A percentile compares a stretch with the other conserved stretches of the same genome.
These are phyloP conservation scores for Netta rufina DNA, from an alignment of 2,797 vertebrate genomes.

Conservation along the genomic window DNA sequence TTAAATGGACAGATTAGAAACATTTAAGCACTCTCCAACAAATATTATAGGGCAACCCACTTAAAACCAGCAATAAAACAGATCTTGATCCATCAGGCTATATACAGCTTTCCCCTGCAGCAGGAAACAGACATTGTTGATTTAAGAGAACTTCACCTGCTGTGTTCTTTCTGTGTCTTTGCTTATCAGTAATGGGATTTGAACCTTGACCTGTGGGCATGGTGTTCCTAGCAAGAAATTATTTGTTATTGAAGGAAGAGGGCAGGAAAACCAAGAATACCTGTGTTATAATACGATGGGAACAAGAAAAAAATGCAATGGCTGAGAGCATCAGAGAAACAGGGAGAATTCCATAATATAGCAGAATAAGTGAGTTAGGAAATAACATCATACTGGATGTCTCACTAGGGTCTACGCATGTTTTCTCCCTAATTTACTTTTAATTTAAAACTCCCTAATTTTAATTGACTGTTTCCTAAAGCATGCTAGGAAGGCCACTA, in stretches of 20 bases:
- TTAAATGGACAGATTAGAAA: background rate
- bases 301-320: background rate
- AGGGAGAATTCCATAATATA: background rate
- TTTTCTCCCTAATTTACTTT: background rate
- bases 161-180: background rate
- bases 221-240: background rate
- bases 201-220: background rate
- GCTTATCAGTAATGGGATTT: background rate
- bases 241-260: background rate
- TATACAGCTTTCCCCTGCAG: background rate
- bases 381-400: background rate
- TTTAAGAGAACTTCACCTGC: background rate
- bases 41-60: background rate
- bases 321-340: fast-evolving
- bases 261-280: background rate
- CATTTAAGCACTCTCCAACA: background rate
- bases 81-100: background rate
- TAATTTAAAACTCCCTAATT: no score
- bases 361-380: background rate
- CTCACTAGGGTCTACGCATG: background rate
- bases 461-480: background rate
- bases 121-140: background rate
- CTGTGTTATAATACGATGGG: background rate
- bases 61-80: background rate
- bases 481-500: background rate